phyloP scores from a whole-genome alignment of 2,797 vertebrate species.

The Syngnathus rostellatus region DNA sequence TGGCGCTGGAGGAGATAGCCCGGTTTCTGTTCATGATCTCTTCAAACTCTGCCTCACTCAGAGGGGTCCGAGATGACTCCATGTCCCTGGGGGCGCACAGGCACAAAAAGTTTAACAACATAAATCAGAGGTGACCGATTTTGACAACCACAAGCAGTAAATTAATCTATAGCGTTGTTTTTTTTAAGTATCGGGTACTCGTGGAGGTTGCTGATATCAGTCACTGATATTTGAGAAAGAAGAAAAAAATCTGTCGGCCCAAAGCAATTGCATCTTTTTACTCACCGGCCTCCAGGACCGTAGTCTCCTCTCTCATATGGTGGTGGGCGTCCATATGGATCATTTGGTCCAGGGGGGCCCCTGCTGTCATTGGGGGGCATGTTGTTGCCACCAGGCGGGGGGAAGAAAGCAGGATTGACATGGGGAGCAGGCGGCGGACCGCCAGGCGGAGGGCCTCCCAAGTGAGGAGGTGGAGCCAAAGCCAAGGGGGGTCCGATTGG shows the following conservation, averaged over 20 bases:
- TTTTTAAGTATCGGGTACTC: no score
- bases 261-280: not conserved
- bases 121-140: no score
- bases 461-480: slow-evolving; percentile 91
- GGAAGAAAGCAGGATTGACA: slow-evolving; percentile 98
- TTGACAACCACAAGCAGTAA: no score
- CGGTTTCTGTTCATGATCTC: slow-evolving; percentile 99
- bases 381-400: slow-evolving; percentile 89
- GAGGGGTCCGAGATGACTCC: slow-evolving; percentile 87
- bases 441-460: slow-evolving; percentile 92
- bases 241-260: no score
- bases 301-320: slow-evolving; percentile 96
- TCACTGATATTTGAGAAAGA: no score
- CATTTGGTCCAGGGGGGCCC: slow-evolving; percentile 82
- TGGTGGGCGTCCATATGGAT: slow-evolving; percentile 90
- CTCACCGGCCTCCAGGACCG: slow-evolving; percentile 93
- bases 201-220: no score
- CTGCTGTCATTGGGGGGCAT: slow-evolving; percentile 90
- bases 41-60: slow-evolving; percentile 98
- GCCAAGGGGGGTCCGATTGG: slow-evolving; percentile 90
- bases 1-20: slow-evolving; percentile 97
- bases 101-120: no score
- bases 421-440: slow-evolving; percentile 95
- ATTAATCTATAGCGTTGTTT: no score
- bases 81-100: slow-evolving; percentile 76